Evolutionary conservation across 2,113 vertebrate species (phyloP).

Genomic region (Brachyhypopomus occidentalis): DNA sequence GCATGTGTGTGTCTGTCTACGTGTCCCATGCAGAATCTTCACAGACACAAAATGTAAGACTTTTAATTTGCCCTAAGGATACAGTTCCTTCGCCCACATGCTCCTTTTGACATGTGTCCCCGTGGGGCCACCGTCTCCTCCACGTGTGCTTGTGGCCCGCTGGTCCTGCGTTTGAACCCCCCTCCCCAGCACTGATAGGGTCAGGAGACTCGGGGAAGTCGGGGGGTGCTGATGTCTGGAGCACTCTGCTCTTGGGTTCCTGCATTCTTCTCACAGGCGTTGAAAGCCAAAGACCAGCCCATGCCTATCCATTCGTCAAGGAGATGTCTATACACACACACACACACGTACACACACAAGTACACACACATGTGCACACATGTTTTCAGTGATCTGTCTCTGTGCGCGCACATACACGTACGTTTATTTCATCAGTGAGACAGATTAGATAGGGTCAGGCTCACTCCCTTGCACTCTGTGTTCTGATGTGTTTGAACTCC

Average conservation of each 20-base stretch:
- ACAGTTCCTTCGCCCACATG: background rate
- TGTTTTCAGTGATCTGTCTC: too few relatives aligned
- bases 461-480: slow-evolving; percentile 56
- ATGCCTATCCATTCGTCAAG: slow-evolving; percentile 37
- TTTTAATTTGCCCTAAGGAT: background rate
- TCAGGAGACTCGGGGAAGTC: too few relatives aligned
- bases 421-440: slow-evolving; percentile 77
- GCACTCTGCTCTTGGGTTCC: slow-evolving; percentile 66
- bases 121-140: slow-evolving; percentile 12
- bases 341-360: slow-evolving; percentile 46
- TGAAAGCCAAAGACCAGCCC: slow-evolving; percentile 83
- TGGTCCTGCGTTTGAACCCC: too few relatives aligned
- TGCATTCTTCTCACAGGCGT: slow-evolving; percentile 73
- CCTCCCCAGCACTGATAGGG: too few relatives aligned
- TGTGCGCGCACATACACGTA: slow-evolving; percentile 63
- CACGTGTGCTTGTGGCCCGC: background rate
- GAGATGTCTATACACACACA: slow-evolving; percentile 36
- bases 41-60: too few relatives aligned
- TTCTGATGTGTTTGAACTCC: slow-evolving; percentile 74
- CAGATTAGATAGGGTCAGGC: slow-evolving; percentile 74
- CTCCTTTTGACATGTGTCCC: slow-evolving; percentile 11
- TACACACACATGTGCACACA: slow-evolving; percentile 40
- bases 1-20: too few relatives aligned
- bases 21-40: too few relatives aligned
- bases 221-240: slow-evolving; percentile 71